These are phyloP conservation scores for Entelurus aequoreus DNA, from an alignment of 2,113 vertebrate genomes.

Conservation along the genomic window DNA sequence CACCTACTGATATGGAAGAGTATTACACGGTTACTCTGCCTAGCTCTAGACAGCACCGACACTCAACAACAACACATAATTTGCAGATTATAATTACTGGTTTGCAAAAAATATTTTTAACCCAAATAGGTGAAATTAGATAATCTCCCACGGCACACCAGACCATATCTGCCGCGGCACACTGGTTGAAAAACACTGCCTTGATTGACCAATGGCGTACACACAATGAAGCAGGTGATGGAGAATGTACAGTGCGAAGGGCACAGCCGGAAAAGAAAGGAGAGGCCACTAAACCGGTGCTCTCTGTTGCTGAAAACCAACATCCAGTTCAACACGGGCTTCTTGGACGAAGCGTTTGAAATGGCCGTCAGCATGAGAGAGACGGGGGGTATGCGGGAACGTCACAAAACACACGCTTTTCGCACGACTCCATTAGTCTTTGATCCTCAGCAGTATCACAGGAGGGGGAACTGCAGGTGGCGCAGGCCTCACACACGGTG, in stretches of 20 bases:
- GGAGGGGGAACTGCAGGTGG: slow-evolving; percentile 20
- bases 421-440: slow-evolving; percentile 19
- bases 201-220: slow-evolving; percentile 38
- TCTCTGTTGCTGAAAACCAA: slow-evolving; percentile 48
- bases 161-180: no score
- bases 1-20: no score
- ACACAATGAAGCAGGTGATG: slow-evolving; percentile 23
- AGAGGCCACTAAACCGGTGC: slow-evolving; percentile 29
- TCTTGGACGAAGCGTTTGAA: slow-evolving; percentile 4
- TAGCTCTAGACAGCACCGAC: no score
- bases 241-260: slow-evolving; percentile 13
- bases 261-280: slow-evolving; percentile 50
- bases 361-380: slow-evolving; percentile 48
- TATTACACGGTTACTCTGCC: no score
- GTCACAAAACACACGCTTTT: slow-evolving; percentile 16
- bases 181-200: not conserved
- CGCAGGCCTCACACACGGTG: slow-evolving; percentile 41
- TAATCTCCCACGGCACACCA: no score
- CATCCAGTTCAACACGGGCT: not conserved
- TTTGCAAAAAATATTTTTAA: no score
- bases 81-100: no score
- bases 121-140: no score
- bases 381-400: not conserved
- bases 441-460: slow-evolving; percentile 37
- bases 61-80: no score